Conservation (phyloP, 2,888 invertebrate genomes). For the Pseudococcus longispinus region DNA sequence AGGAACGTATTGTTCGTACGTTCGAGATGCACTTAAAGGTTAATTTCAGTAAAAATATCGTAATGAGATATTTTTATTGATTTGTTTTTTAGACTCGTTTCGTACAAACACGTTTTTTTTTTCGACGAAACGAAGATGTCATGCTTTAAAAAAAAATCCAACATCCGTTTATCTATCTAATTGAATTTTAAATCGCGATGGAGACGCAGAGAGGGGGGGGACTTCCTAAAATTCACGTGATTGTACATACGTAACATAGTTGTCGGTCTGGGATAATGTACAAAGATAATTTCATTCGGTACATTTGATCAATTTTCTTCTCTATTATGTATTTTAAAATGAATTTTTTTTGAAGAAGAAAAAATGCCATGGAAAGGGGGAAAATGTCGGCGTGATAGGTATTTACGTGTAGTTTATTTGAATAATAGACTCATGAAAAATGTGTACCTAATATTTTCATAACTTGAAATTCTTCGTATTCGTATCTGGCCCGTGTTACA, state of each 20-base stretch:
- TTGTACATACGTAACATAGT: neutral
- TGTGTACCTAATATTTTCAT: neutral
- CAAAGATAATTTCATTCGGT: too few relatives aligned
- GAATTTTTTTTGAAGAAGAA: too few relatives aligned
- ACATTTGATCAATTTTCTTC: neutral
- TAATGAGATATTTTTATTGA: neutral
- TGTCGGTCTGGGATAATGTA: neutral
- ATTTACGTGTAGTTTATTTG: too few relatives aligned
- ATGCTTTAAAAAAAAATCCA: too few relatives aligned
- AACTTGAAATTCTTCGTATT: conserved; percentile 1
- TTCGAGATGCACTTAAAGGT: neutral
- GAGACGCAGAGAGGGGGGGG: neutral
- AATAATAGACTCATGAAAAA: too few relatives aligned
- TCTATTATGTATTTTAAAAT: neutral
- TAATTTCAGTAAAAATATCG: neutral
- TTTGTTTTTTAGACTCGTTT: neutral
- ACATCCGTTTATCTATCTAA: too few relatives aligned
- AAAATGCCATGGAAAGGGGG: too few relatives aligned
- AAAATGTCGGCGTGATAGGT: too few relatives aligned
- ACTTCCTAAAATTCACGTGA: neutral
- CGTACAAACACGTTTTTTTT: neutral
- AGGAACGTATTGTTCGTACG: neutral
- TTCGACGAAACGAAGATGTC: too few relatives aligned
- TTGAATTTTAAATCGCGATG: too few relatives aligned
- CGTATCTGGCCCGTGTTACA: neutral